Percentiles rank a stretch among this genome's conserved stretches.
Conservation (phyloP, 1,140 invertebrate genomes). For the Homarus americanus region DNA sequence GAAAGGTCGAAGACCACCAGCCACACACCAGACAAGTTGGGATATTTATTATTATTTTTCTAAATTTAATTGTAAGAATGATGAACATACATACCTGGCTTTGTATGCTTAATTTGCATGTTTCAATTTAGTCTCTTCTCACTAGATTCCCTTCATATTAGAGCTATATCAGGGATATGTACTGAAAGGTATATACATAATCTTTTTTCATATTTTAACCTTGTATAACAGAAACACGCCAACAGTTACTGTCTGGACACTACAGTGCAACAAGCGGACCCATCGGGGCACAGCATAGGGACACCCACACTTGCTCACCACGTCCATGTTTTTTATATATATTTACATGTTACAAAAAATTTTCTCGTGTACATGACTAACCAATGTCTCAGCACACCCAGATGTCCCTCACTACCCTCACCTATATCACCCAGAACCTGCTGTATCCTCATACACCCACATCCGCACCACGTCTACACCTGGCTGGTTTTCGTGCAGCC, state of each 20-base stretch:
- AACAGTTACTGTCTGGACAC: slow-evolving; percentile 7
- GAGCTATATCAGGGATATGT: too few relatives aligned
- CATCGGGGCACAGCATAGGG: not conserved
- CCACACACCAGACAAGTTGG: not conserved
- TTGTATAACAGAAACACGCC: not conserved
- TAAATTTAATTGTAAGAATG: too few relatives aligned
- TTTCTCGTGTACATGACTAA: slow-evolving; percentile 25
- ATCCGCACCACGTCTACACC: not conserved
- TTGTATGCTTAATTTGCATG: too few relatives aligned
- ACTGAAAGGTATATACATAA: too few relatives aligned
- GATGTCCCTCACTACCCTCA: not conserved
- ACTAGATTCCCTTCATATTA: too few relatives aligned
- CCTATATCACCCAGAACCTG: not conserved
- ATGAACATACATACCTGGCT: too few relatives aligned
- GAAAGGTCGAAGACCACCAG: not conserved
- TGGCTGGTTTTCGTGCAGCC: not conserved
- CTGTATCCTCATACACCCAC: not conserved
- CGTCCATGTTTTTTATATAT: not conserved
- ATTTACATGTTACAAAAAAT: slow-evolving; percentile 18
- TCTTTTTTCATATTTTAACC: not conserved
- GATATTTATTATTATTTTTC: too few relatives aligned
- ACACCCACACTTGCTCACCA: slow-evolving; percentile 48
- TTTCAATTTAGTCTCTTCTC: too few relatives aligned
- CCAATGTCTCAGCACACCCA: slow-evolving; percentile 29
- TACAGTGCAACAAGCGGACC: not conserved